Evolutionary conservation across 2,797 vertebrate species (phyloP).

Genomic region (Pelochelys cantorii): DNA sequence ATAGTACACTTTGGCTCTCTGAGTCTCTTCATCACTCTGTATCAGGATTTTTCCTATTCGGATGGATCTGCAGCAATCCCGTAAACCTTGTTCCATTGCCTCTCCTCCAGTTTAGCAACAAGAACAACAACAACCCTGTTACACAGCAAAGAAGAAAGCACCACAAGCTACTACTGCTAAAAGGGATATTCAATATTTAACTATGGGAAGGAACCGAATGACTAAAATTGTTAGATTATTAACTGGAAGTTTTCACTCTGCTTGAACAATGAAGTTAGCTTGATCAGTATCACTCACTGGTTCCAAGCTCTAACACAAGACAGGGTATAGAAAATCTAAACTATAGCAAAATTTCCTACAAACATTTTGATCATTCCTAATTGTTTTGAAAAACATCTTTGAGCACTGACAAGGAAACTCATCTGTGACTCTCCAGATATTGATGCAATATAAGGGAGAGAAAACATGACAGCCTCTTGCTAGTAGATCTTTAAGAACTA

Average conservation of each 20-base stretch:
- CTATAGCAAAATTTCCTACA: background rate
- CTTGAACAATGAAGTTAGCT: background rate
- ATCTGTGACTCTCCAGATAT: background rate
- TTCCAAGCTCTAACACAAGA: background rate
- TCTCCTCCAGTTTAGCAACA: constrained; percentile 83
- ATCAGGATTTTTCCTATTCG: constrained; percentile 98
- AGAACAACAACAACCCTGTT: background rate
- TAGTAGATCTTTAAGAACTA: background rate
- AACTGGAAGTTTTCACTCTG: background rate
- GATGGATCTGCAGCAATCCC: constrained; percentile 95
- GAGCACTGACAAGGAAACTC: background rate
- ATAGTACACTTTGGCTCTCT: constrained; percentile 97
- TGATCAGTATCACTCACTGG: background rate
- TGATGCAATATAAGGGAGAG: background rate
- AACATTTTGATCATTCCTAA: background rate
- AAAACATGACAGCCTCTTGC: background rate
- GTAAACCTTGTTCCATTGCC: constrained; percentile 96
- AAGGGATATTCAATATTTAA: accelerated
- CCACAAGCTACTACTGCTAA: background rate
- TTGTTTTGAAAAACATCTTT: background rate
- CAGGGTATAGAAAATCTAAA: background rate
- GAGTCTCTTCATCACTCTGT: constrained; percentile 97
- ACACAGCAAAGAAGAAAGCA: accelerated
- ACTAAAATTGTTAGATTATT: background rate
- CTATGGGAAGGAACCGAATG: accelerated